phyloP scores from a whole-genome alignment of 2,888 invertebrate genomes.

The Rhogogaster chlorosoma region DNA sequence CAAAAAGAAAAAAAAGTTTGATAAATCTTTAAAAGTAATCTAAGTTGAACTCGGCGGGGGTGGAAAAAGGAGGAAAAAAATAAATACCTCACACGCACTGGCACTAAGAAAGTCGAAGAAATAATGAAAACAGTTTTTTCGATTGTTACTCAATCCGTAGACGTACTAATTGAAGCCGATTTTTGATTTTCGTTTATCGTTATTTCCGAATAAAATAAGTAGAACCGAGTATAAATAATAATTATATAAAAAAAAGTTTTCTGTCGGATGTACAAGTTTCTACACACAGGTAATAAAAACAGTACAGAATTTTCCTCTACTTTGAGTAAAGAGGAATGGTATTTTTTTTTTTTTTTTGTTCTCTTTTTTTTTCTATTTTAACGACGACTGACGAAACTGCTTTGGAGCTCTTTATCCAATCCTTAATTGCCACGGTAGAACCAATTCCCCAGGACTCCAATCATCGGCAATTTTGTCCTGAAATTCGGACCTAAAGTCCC shows the following conservation, averaged over 20 bases:
- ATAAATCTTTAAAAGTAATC: constrained; percentile 10
- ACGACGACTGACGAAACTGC: background rate
- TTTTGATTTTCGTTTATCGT: too few relatives aligned
- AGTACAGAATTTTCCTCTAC: too few relatives aligned
- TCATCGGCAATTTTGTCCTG: background rate
- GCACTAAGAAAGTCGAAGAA: background rate
- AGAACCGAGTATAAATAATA: too few relatives aligned
- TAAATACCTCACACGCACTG: background rate
- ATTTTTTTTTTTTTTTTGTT: background rate
- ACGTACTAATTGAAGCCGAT: too few relatives aligned
- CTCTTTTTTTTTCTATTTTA: background rate
- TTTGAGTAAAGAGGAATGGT: too few relatives aligned
- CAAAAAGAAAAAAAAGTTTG: background rate
- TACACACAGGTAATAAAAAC: too few relatives aligned
- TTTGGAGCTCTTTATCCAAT: background rate
- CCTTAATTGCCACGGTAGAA: background rate
- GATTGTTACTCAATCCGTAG: background rate
- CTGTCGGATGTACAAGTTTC: too few relatives aligned
- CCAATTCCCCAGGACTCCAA: background rate
- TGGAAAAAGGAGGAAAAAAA: background rate
- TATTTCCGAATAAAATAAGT: too few relatives aligned
- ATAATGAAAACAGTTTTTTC: background rate
- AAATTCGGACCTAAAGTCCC: background rate
- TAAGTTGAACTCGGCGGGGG: background rate
- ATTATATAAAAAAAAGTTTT: too few relatives aligned